phyloP scores from a whole-genome alignment of 2,888 invertebrate genomes.

The Folsomia candida region DNA sequence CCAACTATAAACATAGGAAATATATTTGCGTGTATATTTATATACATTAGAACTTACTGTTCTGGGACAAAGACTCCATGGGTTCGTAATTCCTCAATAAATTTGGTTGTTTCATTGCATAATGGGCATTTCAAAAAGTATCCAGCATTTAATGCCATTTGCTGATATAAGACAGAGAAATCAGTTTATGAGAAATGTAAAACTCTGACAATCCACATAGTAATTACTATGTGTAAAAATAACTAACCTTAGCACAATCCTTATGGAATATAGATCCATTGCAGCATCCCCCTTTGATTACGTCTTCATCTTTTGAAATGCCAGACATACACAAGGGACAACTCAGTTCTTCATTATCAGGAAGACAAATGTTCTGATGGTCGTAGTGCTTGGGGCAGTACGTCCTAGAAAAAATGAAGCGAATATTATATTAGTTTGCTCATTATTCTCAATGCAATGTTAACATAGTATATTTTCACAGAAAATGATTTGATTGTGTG shows the following conservation, averaged over 20 bases:
- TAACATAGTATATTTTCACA: too few relatives aligned
- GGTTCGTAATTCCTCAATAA: conserved; percentile 62
- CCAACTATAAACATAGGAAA: too few relatives aligned
- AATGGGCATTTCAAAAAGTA: conserved; percentile 82
- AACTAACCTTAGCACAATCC: conserved; percentile 64
- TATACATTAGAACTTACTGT: conserved; percentile 65
- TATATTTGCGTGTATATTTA: too few relatives aligned
- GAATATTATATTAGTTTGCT: too few relatives aligned
- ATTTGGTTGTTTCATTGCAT: conserved; percentile 69
- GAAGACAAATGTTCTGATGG: conserved; percentile 56
- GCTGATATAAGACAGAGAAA: conserved; percentile 57
- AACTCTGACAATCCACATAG: conserved; percentile 3
- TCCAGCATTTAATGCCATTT: conserved; percentile 71
- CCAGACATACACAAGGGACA: conserved; percentile 40
- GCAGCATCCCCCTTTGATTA: conserved; percentile 68
- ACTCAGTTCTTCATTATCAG: conserved; percentile 18
- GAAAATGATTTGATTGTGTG: too few relatives aligned
- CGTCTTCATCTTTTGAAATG: conserved; percentile 49
- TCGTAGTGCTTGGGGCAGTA: conserved; percentile 65
- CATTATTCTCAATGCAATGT: neutral
- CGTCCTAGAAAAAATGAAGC: conserved; percentile 53
- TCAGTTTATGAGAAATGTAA: conserved; percentile 10
- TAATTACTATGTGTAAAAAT: neutral
- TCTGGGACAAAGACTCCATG: conserved; percentile 78
- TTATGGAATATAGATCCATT: conserved; percentile 72